Percentiles rank a stretch among this genome's conserved stretches.
These are phyloP conservation scores for Oceanodroma tethys DNA, from an alignment of 2,113 vertebrate species.

Conservation along the genomic window DNA sequence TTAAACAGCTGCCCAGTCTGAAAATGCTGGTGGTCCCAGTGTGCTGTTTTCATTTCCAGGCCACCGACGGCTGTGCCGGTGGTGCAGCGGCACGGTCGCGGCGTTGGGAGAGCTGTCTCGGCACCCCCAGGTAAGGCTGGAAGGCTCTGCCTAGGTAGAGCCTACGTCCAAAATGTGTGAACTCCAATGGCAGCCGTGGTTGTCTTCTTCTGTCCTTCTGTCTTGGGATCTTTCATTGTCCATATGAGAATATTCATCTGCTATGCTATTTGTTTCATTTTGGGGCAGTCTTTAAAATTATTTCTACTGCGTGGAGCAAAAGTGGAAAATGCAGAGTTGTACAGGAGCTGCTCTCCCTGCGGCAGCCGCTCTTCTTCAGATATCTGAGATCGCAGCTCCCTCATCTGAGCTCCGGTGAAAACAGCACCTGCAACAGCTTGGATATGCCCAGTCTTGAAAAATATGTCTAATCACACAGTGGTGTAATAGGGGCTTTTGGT, in stretches of 20 bases:
- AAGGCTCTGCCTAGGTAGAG: neutral
- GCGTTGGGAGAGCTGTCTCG: neutral
- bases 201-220: neutral
- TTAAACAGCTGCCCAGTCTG: accelerated
- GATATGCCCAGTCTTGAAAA: accelerated
- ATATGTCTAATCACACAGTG: accelerated
- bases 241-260: accelerated
- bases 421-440: neutral
- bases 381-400: neutral
- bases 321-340: accelerated
- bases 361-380: accelerated
- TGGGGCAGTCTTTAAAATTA: neutral
- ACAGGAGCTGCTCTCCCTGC: neutral
- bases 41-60: conserved; percentile 14
- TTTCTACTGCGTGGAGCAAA: accelerated
- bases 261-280: accelerated
- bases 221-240: neutral
- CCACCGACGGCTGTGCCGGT: neutral
- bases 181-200: accelerated
- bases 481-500: neutral
- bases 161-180: accelerated
- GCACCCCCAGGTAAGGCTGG: conserved; percentile 27
- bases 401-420: neutral
- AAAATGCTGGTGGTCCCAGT: neutral
- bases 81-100: neutral